phyloP scores from a whole-genome alignment of 2,888 invertebrate species.

The Galeopsomyia nigrocyanea region DNA sequence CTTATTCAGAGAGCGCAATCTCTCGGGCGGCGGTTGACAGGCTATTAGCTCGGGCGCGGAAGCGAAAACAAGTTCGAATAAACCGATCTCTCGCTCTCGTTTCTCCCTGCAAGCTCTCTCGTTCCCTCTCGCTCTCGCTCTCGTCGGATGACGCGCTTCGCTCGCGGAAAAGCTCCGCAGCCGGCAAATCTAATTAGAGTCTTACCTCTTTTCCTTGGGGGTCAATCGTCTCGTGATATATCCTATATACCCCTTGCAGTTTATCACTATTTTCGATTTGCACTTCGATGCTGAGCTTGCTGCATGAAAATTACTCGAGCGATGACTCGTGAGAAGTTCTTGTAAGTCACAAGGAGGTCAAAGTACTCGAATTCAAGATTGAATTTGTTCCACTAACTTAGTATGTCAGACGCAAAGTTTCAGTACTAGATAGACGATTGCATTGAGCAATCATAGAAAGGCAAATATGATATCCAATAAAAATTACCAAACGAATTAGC shows the following conservation, averaged over 20 bases:
- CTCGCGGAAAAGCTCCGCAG: constrained; percentile 1
- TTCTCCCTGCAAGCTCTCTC: constrained; percentile 4
- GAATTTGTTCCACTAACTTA: too few species aligned
- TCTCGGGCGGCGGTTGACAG: constrained; percentile 45
- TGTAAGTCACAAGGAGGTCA: too few species aligned
- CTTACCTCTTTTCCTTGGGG: constrained; percentile 43
- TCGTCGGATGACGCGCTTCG: constrained; percentile 4
- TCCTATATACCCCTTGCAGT: neutral
- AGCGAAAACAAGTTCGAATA: constrained; percentile 48
- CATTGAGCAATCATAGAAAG: too few species aligned
- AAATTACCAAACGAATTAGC: too few species aligned
- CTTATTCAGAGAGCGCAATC: constrained; percentile 46
- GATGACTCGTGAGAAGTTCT: neutral
- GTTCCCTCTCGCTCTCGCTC: neutral
- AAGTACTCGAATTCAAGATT: too few species aligned
- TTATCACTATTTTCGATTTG: neutral
- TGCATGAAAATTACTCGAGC: neutral
- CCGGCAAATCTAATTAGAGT: constrained; percentile 52
- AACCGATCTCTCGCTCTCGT: constrained; percentile 33
- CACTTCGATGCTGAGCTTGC: neutral
- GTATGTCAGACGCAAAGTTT: too few species aligned
- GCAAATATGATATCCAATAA: too few species aligned
- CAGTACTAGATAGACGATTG: too few species aligned
- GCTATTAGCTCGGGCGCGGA: constrained; percentile 44
- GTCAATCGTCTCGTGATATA: constrained; percentile 28